phyloP scores from a whole-genome alignment of 2,797 vertebrate species.

The Sphenodon punctatus region DNA sequence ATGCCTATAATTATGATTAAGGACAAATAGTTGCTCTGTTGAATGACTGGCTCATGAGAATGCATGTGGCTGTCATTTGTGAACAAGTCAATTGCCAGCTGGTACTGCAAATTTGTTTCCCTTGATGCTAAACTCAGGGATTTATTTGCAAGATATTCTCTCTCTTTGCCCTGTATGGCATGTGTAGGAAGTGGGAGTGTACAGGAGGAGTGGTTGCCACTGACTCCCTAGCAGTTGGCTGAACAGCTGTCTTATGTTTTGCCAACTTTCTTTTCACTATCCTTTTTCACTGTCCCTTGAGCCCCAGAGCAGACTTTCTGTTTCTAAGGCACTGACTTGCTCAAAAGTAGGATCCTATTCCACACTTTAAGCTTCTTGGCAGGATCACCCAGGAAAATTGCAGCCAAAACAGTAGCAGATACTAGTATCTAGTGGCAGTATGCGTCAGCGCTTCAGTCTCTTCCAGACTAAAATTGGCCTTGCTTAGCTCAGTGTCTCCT shows the following conservation, averaged over 20 bases:
- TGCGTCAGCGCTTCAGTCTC: constrained; percentile 31
- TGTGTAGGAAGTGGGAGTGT: not conserved
- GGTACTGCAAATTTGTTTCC: not conserved
- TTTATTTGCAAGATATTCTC: not conserved
- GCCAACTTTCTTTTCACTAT: not conserved
- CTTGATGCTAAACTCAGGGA: not conserved
- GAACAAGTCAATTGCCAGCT: accelerated
- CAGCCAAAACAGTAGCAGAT: constrained; percentile 2
- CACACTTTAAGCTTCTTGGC: not conserved
- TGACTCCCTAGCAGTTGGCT: not conserved
- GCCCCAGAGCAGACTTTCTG: not conserved
- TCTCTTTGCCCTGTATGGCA: not conserved
- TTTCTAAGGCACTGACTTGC: not conserved
- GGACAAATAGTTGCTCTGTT: not conserved
- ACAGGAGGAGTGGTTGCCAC: not conserved
- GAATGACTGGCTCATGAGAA: not conserved
- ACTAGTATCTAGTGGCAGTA: constrained; percentile 36
- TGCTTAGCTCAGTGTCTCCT: constrained; percentile 24
- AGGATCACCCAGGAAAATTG: not conserved
- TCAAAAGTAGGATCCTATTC: not conserved
- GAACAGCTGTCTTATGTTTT: not conserved
- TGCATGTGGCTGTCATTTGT: accelerated
- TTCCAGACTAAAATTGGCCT: constrained; percentile 3
- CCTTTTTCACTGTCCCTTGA: not conserved
- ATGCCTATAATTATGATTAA: not conserved